These are phyloP conservation scores for Xenotilapia caudafasciata DNA, from an alignment of 2,113 vertebrate species.

Conservation along the genomic window DNA sequence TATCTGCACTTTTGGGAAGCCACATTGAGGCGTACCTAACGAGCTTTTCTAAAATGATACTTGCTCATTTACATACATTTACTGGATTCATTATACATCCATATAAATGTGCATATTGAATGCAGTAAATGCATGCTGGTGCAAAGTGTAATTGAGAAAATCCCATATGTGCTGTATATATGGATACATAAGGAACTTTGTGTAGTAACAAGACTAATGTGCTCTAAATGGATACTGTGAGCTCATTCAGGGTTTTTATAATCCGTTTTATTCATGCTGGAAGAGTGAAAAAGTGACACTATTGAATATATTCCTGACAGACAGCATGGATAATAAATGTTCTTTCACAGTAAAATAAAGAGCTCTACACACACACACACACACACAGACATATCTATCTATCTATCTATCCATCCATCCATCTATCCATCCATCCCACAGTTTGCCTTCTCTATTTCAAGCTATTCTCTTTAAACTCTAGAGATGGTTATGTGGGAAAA, in stretches of 20 bases:
- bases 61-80: neutral
- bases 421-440: too few relatives aligned
- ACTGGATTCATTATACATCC: neutral
- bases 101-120: neutral
- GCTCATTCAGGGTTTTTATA: neutral
- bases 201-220: neutral
- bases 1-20: neutral
- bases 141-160: neutral
- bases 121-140: neutral
- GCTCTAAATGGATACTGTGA: neutral
- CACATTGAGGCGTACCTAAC: neutral
- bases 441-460: neutral
- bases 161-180: neutral
- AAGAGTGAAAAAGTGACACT: neutral
- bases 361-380: neutral
- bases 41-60: neutral
- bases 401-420: fast-evolving
- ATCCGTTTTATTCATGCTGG: neutral
- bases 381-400: neutral
- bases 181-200: neutral
- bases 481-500: neutral
- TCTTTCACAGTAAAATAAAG: neutral
- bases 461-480: neutral
- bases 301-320: neutral
- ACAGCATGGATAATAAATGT: neutral